Percentiles rank a stretch among this genome's conserved stretches.
Conservation (phyloP, 2,888 invertebrate genomes). For the Heteropelma amictum region DNA sequence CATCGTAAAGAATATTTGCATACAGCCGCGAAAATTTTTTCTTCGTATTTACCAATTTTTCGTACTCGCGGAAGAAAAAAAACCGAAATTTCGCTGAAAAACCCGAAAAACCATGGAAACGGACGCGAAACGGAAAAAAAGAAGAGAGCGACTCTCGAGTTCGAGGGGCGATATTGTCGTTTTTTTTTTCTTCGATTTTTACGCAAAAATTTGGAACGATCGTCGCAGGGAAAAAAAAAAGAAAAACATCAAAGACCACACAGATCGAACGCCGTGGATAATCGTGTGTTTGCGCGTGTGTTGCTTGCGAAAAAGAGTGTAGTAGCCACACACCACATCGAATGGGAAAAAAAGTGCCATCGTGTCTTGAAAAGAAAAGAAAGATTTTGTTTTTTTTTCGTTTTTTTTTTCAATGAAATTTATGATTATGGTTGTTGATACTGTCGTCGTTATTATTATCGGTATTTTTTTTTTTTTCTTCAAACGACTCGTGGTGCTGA, state of each 20-base stretch:
- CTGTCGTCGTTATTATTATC: no score
- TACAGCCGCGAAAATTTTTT: no score
- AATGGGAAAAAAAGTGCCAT: slow-evolving; percentile 70
- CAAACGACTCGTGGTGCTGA: slow-evolving; percentile 69
- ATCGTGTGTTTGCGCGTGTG: slow-evolving; percentile 32
- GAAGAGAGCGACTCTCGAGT: no score
- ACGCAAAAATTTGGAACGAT: background rate
- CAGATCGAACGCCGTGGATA: slow-evolving; percentile 53
- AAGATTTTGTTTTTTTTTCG: slow-evolving; percentile 6
- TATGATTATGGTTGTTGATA: slow-evolving; percentile 29
- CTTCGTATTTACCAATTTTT: slow-evolving; percentile 3
- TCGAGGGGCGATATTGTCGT: no score
- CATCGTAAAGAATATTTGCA: no score
- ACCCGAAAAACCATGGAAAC: no score
- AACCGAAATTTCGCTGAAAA: no score
- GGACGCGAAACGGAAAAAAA: background rate
- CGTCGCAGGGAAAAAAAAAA: slow-evolving; percentile 10
- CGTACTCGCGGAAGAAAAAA: no score
- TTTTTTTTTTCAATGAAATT: slow-evolving; percentile 27
- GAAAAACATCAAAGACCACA: slow-evolving; percentile 54
- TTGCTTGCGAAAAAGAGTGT: slow-evolving; percentile 72
- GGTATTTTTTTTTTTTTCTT: slow-evolving; percentile 43
- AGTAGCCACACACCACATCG: slow-evolving; percentile 77
- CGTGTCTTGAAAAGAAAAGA: no score
- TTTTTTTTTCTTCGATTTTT: background rate